phyloP scores from a whole-genome alignment of 2,888 invertebrate genomes.

The Podabrus alpinus region DNA sequence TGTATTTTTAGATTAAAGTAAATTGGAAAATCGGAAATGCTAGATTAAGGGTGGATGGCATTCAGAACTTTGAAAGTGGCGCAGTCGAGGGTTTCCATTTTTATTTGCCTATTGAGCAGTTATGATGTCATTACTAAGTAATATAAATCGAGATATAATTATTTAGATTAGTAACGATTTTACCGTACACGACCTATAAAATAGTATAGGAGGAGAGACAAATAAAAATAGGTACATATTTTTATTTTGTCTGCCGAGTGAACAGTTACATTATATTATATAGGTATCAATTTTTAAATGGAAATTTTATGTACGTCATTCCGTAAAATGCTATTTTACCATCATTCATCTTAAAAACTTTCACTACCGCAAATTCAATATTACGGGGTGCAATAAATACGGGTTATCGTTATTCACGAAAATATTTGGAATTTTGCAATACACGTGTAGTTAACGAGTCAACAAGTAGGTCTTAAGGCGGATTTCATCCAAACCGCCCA shows the following conservation, averaged over 20 bases:
- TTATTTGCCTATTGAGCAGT: too few relatives aligned
- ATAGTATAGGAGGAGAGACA: not conserved
- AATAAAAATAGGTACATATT: not conserved
- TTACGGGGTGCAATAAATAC: not conserved
- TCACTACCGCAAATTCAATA: not conserved
- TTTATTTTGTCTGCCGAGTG: not conserved
- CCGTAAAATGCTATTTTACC: not conserved
- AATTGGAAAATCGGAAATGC: too few relatives aligned
- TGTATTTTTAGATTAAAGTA: too few relatives aligned
- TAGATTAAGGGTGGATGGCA: too few relatives aligned
- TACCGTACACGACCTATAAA: not conserved
- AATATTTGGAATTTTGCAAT: conserved; percentile 1
- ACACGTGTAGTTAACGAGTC: conserved; percentile 10
- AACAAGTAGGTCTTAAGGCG: conserved; percentile 30
- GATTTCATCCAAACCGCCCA: conserved; percentile 29
- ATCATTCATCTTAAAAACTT: not conserved
- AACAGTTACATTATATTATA: not conserved
- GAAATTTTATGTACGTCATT: not conserved
- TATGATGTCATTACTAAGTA: too few relatives aligned
- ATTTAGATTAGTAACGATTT: not conserved
- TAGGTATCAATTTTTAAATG: not conserved
- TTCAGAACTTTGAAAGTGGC: too few relatives aligned
- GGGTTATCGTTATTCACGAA: not conserved
- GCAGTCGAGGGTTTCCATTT: too few relatives aligned
- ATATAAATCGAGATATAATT: too few relatives aligned